phyloP scores from a whole-genome alignment of 2,113 vertebrate genomes.

The Neolamprologus sp. region DNA sequence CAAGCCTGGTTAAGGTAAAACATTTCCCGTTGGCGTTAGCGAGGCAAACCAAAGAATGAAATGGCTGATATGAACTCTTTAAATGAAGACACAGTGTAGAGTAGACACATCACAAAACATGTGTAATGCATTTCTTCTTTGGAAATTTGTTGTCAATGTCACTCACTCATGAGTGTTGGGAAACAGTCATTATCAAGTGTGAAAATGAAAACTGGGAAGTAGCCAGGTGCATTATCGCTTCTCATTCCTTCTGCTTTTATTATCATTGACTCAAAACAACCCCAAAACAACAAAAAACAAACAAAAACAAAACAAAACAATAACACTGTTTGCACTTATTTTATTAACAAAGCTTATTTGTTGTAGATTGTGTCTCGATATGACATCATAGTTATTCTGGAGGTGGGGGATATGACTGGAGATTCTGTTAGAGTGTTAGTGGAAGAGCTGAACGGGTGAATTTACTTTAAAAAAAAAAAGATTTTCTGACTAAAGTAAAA shows the following conservation, averaged over 20 bases:
- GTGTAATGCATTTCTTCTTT: background rate
- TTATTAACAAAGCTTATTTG: background rate
- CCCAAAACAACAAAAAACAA: background rate
- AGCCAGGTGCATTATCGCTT: background rate
- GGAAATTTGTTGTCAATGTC: background rate
- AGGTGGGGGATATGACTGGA: conserved; percentile 58
- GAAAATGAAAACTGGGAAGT: background rate
- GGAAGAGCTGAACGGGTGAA: conserved; percentile 55
- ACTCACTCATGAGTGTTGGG: background rate
- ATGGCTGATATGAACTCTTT: background rate
- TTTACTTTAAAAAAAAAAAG: background rate
- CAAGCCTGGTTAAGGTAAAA: conserved; percentile 41
- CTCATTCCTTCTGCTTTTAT: background rate
- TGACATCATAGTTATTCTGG: conserved; percentile 64
- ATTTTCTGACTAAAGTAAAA: background rate
- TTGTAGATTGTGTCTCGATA: conserved; percentile 62
- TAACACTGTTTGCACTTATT: background rate
- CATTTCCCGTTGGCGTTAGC: background rate
- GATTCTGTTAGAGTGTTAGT: conserved; percentile 42
- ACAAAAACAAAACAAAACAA: background rate
- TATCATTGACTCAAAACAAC: background rate
- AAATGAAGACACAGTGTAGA: background rate
- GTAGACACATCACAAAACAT: background rate
- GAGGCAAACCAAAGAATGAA: background rate
- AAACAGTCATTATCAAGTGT: background rate